phyloP scores from a whole-genome alignment of 2,797 vertebrate species.

The Eupleurogrammus muticus region DNA sequence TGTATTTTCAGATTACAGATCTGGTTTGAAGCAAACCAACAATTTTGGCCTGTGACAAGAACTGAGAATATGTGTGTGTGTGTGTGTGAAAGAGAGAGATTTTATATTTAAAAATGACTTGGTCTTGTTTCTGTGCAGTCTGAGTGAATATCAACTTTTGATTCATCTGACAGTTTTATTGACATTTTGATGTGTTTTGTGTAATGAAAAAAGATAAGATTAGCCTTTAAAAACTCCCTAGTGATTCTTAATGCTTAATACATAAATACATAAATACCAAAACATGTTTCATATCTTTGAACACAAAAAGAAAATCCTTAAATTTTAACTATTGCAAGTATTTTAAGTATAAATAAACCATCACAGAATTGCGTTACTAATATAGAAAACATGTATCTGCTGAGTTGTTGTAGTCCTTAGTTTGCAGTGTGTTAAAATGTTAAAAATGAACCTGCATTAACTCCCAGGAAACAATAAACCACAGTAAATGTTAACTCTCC shows the following conservation, averaged over 20 bases:
- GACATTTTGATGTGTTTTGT: conserved; percentile 3
- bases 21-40: conserved; percentile 60
- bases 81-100: too few relatives aligned
- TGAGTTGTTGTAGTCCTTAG: neutral
- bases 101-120: too few relatives aligned
- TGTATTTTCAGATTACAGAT: conserved; percentile 67
- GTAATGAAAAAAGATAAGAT: neutral
- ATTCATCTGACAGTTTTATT: neutral
- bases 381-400: neutral
- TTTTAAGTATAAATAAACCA: neutral
- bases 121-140: neutral
- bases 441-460: neutral
- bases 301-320: neutral
- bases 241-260: neutral
- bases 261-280: neutral
- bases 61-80: conserved; percentile 29
- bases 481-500: neutral
- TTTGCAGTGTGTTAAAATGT: neutral
- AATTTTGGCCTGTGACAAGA: conserved; percentile 56
- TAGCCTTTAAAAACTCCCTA: neutral
- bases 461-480: neutral
- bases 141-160: neutral
- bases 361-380: neutral
- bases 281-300: neutral
- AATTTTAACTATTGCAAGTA: neutral